phyloP scores from a whole-genome alignment of 1,140 invertebrate genomes.

The Dendroctonus valens region DNA sequence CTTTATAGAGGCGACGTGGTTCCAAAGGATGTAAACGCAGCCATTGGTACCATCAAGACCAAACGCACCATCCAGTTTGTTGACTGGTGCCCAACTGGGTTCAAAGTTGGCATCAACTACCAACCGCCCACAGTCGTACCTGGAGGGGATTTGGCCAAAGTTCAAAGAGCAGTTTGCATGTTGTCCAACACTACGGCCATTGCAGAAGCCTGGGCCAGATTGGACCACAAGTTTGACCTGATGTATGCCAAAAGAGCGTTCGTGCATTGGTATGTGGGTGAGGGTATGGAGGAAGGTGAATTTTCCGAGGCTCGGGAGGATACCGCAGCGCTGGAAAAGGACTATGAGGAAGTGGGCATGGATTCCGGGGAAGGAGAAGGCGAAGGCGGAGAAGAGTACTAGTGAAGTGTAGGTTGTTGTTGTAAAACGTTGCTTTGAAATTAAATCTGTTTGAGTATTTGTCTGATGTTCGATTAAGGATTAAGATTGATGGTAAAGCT shows the following conservation, averaged over 20 bases:
- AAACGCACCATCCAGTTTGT: conserved; percentile 81
- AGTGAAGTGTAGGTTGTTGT: too few species aligned
- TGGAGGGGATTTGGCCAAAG: too few species aligned
- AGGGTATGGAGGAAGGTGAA: conserved; percentile 85
- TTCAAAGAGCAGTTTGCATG: too few species aligned
- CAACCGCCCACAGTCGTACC: too few species aligned
- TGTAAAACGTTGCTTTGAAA: too few species aligned
- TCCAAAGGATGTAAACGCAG: conserved; percentile 86
- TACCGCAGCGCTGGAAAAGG: conserved; percentile 78
- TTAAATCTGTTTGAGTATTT: too few species aligned
- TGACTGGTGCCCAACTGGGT: too few species aligned
- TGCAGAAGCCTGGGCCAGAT: conserved; percentile 78
- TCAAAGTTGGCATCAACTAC: too few species aligned
- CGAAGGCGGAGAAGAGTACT: conserved; percentile 69
- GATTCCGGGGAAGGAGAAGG: conserved; percentile 57
- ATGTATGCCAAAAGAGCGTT: conserved; percentile 84
- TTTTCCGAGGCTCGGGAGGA: conserved; percentile 85
- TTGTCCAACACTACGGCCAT: too few species aligned
- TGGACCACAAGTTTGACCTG: conserved; percentile 81
- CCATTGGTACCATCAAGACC: conserved; percentile 85
- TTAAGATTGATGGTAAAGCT: too few species aligned
- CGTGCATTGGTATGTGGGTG: conserved; percentile 82
- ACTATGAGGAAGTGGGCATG: conserved; percentile 75
- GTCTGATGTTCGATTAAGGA: too few species aligned
- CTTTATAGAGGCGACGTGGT: conserved; percentile 58